These are phyloP conservation scores for Chrysina gloriosa DNA, from an alignment of 2,888 invertebrate species.

Conservation along the genomic window DNA sequence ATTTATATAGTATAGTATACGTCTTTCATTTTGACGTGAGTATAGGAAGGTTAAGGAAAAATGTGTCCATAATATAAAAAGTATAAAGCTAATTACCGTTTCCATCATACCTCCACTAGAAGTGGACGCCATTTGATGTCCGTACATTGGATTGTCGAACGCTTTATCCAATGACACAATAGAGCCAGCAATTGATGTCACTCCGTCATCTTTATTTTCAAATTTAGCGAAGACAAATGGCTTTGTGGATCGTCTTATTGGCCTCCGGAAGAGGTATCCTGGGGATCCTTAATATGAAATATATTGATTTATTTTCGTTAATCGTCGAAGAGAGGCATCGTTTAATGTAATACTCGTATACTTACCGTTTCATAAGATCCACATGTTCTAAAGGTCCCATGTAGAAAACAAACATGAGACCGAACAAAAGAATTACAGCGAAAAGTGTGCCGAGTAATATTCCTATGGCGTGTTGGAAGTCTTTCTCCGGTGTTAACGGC, in stretches of 20 bases:
- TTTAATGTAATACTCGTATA: too few species aligned
- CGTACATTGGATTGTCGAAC: constrained; percentile 58
- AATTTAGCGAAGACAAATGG: constrained; percentile 52
- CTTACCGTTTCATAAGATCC: constrained; percentile 4
- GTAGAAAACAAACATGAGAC: constrained; percentile 32
- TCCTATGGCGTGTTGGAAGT: constrained; percentile 16
- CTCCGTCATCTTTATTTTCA: constrained; percentile 53
- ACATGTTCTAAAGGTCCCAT: constrained; percentile 41
- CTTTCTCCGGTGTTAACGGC: constrained; percentile 18
- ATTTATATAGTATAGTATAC: too few species aligned
- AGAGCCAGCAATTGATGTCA: constrained; percentile 54
- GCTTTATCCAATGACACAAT: constrained; percentile 53
- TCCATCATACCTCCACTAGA: constrained; percentile 26
- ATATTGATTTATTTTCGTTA: too few species aligned
- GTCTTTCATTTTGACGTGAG: too few species aligned
- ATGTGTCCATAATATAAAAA: not conserved
- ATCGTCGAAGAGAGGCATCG: too few species aligned
- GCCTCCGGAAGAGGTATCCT: not conserved
- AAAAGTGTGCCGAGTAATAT: constrained; percentile 50
- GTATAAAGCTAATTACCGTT: constrained; percentile 20
- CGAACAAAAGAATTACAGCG: constrained; percentile 40
- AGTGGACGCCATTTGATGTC: constrained; percentile 37
- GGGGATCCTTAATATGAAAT: not conserved
- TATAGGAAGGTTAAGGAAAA: not conserved
- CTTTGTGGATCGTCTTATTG: constrained; percentile 33